Percentiles rank a stretch among this genome's conserved stretches.
Evolutionary conservation across 2,888 invertebrate genomes (phyloP).

Genomic region (Osedax frankpressi): DNA sequence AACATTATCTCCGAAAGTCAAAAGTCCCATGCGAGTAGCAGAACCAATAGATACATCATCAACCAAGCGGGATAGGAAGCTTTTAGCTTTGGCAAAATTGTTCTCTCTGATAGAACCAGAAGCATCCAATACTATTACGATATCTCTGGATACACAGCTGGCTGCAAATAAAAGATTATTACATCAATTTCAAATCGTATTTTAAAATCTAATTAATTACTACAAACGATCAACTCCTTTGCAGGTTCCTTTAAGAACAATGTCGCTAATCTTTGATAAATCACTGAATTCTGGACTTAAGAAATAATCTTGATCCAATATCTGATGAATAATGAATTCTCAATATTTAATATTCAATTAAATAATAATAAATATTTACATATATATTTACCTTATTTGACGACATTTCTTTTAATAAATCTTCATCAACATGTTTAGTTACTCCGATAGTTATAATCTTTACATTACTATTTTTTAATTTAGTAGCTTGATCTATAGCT

Average conservation of each 20-base stretch:
- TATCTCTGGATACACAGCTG: background rate
- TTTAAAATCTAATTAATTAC: background rate
- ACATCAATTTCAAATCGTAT: background rate
- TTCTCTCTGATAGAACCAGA: constrained; percentile 12
- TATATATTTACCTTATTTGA: background rate
- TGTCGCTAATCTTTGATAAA: background rate
- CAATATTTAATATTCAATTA: no score
- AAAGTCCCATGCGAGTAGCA: background rate
- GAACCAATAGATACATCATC: background rate
- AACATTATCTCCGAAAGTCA: constrained; percentile 11
- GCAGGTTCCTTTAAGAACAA: background rate
- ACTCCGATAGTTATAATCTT: constrained; percentile 8
- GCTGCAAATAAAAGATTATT: no score
- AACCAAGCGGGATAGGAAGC: background rate
- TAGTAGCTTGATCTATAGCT: background rate
- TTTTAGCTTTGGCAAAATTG: constrained; percentile 9
- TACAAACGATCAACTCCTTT: background rate
- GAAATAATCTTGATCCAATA: constrained; percentile 16
- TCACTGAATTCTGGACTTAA: constrained; percentile 15
- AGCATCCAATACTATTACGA: constrained; percentile 13
- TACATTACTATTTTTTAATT: background rate
- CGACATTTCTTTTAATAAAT: background rate
- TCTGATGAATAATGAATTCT: no score
- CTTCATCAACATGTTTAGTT: background rate
- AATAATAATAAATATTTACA: no score